Base-by-base conservation (phyloP, 2,113 vertebrate genomes). In the Sander vitreus region DNA sequence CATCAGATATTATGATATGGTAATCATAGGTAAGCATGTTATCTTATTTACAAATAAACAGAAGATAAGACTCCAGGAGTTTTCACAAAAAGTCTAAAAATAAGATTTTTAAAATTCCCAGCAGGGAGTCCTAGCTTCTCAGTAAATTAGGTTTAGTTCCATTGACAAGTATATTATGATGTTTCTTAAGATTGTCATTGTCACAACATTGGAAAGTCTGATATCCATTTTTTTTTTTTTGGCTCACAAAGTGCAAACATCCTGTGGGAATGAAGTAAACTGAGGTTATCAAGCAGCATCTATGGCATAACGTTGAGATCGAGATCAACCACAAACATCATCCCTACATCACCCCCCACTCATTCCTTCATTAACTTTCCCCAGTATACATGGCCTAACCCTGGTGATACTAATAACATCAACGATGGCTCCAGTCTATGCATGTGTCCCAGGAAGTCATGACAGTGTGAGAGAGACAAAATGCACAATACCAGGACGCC, bases 51-150 rank as follows among this genome's bases (percentile, higher is more conserved):
- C 21, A 63, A 47, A 69, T 59, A 64, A 85, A 59, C 45, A 30
- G 39, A 70, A 16, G 55, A 48, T 65, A 57, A 68, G 50, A 50
- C 45, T 60, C 18, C 25, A 59, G 76, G 18, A 62, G 25, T 6
- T 85, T 80, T 77, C 53, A 63, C 39, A 53, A 69, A 57, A 10
- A 63, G 48, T 58, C 55, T 67, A 54, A 72, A 78, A 85, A 80
- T 45, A 75, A 50, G 19, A 50, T 78, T n/a, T 15, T 43, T 51
- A 53, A 58, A 57, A 45, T 39, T 64, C 48, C 21, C 65, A 55
- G 62, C 62, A 73, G 63, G 23, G 14, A 50, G 63, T 75, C 58
- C n/a, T 30, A 60, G 0, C 16, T 85, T 69, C 0, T 1, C 66
- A 59, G n/a, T 67, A 36, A 71, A 71, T 43, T 65, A 21, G 48